Evolutionary conservation across 2,888 invertebrate genomes (phyloP), one percentile per base, ranked within the genome.

Genomic region (Drymonia ruficornis): DNA sequence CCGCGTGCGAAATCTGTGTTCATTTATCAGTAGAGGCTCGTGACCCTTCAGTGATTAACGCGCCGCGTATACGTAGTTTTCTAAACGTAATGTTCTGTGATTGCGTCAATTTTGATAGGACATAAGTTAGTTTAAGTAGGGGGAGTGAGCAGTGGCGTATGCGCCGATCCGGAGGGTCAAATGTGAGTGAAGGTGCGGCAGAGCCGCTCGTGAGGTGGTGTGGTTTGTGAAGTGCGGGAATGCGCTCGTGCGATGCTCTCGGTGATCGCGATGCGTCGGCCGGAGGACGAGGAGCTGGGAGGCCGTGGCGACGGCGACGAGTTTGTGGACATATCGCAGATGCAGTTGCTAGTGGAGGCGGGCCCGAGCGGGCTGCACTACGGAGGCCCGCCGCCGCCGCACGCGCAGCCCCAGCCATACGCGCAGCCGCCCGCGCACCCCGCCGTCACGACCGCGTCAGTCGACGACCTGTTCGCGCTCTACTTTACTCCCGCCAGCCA

Each of bases 291-390:
- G 91, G 91, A 91, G 85, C 83, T 91, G 80, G 91, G 87, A 80
- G 86, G 87, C 67, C 89, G 89, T 81, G 89, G 83, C 86, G 89
- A 87, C 77, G 86, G 86, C 85, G 95, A 96, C 89, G 97, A 97
- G 90, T 97, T 96, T 89, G 96, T 97, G 84, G 97, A 97, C 89
- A 96, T 96, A 76, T 94, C 96, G 55, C 96, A 96, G 84, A 96
- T 96, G 84, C 96, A 96, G 78, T 95, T 96, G 83, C 88, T 96
- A 73, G 93, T 96, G 72, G 93, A 96, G 83, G 89, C 91, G 79
- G 91, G 90, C 83, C 93, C 81, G 82, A 93, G 82, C 86, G 93
- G 83, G 73, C 86, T 81, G 87, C 92, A 82, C 83, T 87, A 90
- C 80, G 89, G 86, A 59, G 91, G 91, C 59, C 91, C 91, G 56